phyloP scores from a whole-genome alignment of 2,888 invertebrate genomes.

The Diaphora mendica region DNA sequence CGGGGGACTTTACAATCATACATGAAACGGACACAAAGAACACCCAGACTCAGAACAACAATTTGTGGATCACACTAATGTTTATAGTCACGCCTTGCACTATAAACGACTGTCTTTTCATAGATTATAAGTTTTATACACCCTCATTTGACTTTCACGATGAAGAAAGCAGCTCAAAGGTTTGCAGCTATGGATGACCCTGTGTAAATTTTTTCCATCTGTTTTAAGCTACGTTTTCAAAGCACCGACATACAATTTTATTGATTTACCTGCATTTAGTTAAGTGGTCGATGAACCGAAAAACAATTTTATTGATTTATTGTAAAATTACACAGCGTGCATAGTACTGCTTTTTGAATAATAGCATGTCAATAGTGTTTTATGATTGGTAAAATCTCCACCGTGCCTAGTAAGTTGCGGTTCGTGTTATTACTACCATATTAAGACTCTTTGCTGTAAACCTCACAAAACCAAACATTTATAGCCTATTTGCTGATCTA shows the following conservation, averaged over 20 bases:
- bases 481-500: no score
- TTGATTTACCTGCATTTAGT: no score
- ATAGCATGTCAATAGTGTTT: conserved; percentile 40
- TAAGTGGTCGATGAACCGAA: no score
- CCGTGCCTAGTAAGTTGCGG: background rate
- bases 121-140: background rate
- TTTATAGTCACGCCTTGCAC: background rate
- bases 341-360: conserved; percentile 48
- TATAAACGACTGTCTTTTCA: background rate
- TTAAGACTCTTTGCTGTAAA: no score
- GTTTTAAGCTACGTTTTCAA: background rate
- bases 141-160: background rate
- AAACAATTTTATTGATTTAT: conserved; percentile 12
- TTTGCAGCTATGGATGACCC: no score
- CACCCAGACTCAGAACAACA: no score
- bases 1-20: no score
- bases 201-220: no score
- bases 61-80: no score
- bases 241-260: conserved; percentile 12
- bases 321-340: conserved; percentile 14
- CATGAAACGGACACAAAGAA: no score
- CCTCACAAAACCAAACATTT: no score
- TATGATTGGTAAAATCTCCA: conserved; percentile 7
- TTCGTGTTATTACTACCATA: background rate
- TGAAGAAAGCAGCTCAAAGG: no score